phyloP scores from a whole-genome alignment of 1,140 invertebrate species.

The Leptopilina clavipes region DNA sequence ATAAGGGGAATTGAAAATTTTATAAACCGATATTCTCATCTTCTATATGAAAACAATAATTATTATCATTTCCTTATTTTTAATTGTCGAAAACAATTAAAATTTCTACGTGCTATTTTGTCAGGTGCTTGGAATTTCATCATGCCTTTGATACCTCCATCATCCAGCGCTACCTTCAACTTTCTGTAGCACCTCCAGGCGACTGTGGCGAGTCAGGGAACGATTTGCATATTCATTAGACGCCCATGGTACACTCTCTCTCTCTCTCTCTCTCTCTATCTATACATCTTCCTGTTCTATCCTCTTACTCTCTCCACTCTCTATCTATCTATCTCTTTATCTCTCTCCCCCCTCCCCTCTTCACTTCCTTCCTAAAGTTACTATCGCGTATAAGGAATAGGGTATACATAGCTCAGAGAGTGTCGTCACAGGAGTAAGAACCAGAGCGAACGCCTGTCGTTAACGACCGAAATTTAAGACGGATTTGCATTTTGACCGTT shows the following conservation, averaged over 20 bases:
- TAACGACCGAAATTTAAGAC: constrained; percentile 71
- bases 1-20: too few species aligned
- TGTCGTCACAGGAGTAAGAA: constrained; percentile 57
- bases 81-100: too few species aligned
- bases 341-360: constrained; percentile 6
- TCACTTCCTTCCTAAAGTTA: background rate
- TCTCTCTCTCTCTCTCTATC: constrained; percentile 23
- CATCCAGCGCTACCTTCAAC: constrained; percentile 46
- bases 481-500: constrained; percentile 72
- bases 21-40: too few species aligned
- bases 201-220: constrained; percentile 58
- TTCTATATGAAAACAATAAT: too few species aligned
- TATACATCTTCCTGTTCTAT: constrained; percentile 47
- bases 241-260: constrained; percentile 50
- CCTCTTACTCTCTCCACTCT: background rate
- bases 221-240: constrained; percentile 74
- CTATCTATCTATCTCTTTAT: constrained; percentile 17
- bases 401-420: constrained; percentile 51
- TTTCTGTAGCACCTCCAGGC: constrained; percentile 52
- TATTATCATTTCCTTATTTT: too few species aligned
- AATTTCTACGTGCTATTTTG: background rate
- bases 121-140: background rate
- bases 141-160: constrained; percentile 2
- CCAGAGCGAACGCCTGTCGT: constrained; percentile 61
- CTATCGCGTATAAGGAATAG: constrained; percentile 42